Base-by-base conservation (phyloP, 2,888 invertebrate species). In the Pristionchus entomophagus region DNA sequence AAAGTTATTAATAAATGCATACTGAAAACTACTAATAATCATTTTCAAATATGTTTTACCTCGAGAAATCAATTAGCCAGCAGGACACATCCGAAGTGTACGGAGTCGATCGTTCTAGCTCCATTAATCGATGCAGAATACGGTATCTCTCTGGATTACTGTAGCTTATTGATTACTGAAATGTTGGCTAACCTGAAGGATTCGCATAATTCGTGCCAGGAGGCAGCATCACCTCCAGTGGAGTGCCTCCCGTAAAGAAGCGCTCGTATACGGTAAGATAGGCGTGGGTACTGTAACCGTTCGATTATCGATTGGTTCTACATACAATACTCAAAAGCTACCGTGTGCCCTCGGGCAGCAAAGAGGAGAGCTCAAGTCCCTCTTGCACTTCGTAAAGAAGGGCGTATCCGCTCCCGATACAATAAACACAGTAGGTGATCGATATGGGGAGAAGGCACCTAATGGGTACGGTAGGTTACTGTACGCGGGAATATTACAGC, bases 191-290 rank as follows among this genome's bases (percentile, higher is more conserved):
- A 59, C 82, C 82, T 26, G 82, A 82, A 0, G 82, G 56, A n/a
- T 56, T 82, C 2, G 59, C 56, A 82, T 82, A 82, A 41, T 82
- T 29, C 0, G 29, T 59, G 6, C 59, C 41, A 4, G 56, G 38
- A 0, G 82, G 82, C 0, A 82, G 29, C 29, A 59, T 19, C 5
- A 82, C 82, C 19, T 82, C 82, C 26, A 82, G 38, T 38, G 82
- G 82, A 35, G 82, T 82, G 22, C 78, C 78, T 22, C 78, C 78
- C 29, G 12, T 80, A 51, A 80, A 80, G 51, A 22, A 49, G 5
- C 51, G 49, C 38, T 82, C 82, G 29, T 82, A 82, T 17, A 82
- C 59, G 45, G 82, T 59, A 38, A 82, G 82, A 38, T 82, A 82
- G 0, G 82, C 32, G 45, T 82, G 82, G 45, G 59, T 82, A 29